A percentile compares a stretch with the other conserved stretches of the same genome.
These are phyloP conservation scores for Brenthis hecate DNA, from an alignment of 2,888 invertebrate genomes.

Conservation along the genomic window DNA sequence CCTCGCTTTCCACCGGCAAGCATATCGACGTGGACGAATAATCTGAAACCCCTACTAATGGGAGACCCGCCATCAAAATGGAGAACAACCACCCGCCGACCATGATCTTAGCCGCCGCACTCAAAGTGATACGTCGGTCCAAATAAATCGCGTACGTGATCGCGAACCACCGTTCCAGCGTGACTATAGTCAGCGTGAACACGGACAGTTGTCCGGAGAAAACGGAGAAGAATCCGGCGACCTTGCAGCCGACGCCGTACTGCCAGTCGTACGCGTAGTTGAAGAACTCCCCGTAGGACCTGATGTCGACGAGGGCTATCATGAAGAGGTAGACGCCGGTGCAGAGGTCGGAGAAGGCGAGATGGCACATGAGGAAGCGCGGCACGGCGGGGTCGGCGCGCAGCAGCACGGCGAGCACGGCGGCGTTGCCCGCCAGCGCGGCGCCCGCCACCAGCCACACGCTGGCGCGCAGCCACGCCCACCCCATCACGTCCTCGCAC, in stretches of 20 bases:
- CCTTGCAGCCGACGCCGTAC: slow-evolving; percentile 89
- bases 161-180: slow-evolving; percentile 92
- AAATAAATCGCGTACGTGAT: slow-evolving; percentile 92
- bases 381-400: slow-evolving; percentile 72
- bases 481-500: slow-evolving; percentile 95
- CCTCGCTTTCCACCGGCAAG: slow-evolving; percentile 91
- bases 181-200: slow-evolving; percentile 92
- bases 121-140: slow-evolving; percentile 89
- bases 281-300: slow-evolving; percentile 93
- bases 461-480: slow-evolving; percentile 88
- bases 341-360: slow-evolving; percentile 94
- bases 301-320: slow-evolving; percentile 91
- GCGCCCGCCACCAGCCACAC: slow-evolving; percentile 94
- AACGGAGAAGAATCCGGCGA: slow-evolving; percentile 94
- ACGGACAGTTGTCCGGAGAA: slow-evolving; percentile 94
- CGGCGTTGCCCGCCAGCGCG: slow-evolving; percentile 91
- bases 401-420: slow-evolving; percentile 89
- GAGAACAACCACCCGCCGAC: slow-evolving; percentile 90
- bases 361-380: slow-evolving; percentile 83
- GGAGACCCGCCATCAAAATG: slow-evolving; percentile 88
- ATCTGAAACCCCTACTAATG: slow-evolving; percentile 91
- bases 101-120: slow-evolving; percentile 89
- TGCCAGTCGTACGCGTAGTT: slow-evolving; percentile 96
- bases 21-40: slow-evolving; percentile 94
- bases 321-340: slow-evolving; percentile 93